Conservation (phyloP, 2,888 invertebrate species). For the Herminia tarsipennalis region DNA sequence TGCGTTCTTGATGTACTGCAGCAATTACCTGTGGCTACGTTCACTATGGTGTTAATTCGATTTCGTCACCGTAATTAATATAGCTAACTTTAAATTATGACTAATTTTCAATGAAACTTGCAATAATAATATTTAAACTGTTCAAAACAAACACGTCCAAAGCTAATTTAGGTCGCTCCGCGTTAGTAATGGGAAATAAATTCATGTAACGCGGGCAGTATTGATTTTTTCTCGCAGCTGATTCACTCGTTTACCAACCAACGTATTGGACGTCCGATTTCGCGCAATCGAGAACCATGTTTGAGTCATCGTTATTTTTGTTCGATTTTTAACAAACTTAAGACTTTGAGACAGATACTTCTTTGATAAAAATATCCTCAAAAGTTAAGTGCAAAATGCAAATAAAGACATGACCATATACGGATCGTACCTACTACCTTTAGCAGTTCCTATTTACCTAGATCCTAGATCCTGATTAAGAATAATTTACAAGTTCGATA, state of each 20-base stretch:
- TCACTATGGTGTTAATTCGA: constrained; percentile 66
- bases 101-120: constrained; percentile 41
- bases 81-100: constrained; percentile 46
- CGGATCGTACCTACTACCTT: constrained; percentile 15
- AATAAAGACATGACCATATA: constrained; percentile 10
- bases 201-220: constrained; percentile 55
- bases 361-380: constrained; percentile 29
- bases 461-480: too few species aligned
- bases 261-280: constrained; percentile 52
- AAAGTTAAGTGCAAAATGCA: constrained; percentile 5
- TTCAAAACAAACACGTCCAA: constrained; percentile 16
- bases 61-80: constrained; percentile 56
- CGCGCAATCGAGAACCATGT: constrained; percentile 61
- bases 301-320: constrained; percentile 73
- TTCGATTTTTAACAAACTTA: constrained; percentile 41
- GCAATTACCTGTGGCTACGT: constrained; percentile 64
- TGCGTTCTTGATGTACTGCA: constrained; percentile 56
- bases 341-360: constrained; percentile 32
- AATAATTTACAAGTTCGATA: constrained; percentile 44
- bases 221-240: constrained; percentile 80
- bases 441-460: too few species aligned
- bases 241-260: constrained; percentile 57
- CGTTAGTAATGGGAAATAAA: constrained; percentile 29
- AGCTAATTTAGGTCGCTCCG: constrained; percentile 11
- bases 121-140: constrained; percentile 15